phyloP scores from a whole-genome alignment of 2,888 invertebrate genomes.

The Pogonocherus hispidulus region DNA sequence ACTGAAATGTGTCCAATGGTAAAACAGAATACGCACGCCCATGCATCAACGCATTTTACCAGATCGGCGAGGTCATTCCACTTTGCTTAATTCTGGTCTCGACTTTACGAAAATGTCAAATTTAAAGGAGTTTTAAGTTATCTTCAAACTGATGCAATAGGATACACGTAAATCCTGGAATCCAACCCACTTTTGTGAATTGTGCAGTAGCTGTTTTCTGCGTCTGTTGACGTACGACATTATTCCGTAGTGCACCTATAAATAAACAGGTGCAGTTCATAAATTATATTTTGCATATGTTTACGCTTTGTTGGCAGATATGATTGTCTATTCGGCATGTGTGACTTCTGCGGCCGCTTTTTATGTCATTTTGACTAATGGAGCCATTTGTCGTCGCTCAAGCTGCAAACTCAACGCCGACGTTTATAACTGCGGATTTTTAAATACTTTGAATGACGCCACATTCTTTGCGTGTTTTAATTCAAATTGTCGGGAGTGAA shows the following conservation, averaged over 20 bases:
- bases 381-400: constrained; percentile 63
- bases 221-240: constrained; percentile 7
- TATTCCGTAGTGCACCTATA: constrained; percentile 24
- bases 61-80: too few species aligned
- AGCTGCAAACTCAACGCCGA: constrained; percentile 56
- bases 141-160: too few species aligned
- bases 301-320: constrained; percentile 56
- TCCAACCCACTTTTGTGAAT: not conserved
- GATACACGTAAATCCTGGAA: too few species aligned
- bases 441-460: constrained; percentile 42
- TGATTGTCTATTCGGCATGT: constrained; percentile 57
- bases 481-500: constrained; percentile 29
- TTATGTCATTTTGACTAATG: constrained; percentile 62
- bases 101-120: too few species aligned
- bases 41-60: too few species aligned
- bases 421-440: constrained; percentile 54
- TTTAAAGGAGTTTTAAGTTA: too few species aligned
- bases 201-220: constrained; percentile 5
- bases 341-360: constrained; percentile 61
- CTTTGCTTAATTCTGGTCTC: too few species aligned
- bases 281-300: constrained; percentile 56
- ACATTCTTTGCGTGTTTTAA: constrained; percentile 47
- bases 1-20: too few species aligned
- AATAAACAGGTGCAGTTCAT: constrained; percentile 47
- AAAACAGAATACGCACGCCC: too few species aligned